Base-by-base conservation (phyloP, 2,113 vertebrate genomes). In the Passer montanus region DNA sequence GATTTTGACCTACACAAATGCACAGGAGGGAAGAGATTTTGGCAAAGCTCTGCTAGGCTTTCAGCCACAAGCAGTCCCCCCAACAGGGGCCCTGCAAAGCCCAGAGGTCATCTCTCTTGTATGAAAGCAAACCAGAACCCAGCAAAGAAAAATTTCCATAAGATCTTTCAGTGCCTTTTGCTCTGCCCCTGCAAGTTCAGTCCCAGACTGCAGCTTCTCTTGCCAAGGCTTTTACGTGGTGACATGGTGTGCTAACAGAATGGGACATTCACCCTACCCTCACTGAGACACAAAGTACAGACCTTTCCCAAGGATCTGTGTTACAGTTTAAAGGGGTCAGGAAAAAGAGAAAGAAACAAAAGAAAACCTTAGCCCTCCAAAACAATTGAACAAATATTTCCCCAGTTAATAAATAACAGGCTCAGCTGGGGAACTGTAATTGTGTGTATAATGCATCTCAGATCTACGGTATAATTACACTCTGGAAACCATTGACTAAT, bases 401-500 rank as follows among this genome's bases (percentile, higher is more conserved):
- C 94, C 79, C 14, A 3, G 95, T 92, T 95, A 97, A 98, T 97
- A 98, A 98, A 97, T 98, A 98, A 97, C 96, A 89, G 96, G 96
- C 96, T 97, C 24, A 6, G 81, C 94, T 94, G 58, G 95, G 94
- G 94, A 96, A 97, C 94, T 97, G 91, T 97, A 98, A 98, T 98
- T 97, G 95, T 97, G 96, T 98, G 74, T 96, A 97, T 97, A 98
- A 97, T 97, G 94, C 93, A 96, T 90, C 97, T 97, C 97, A 98
- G 97, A 97, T 97, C 97, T 97, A 97, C 44, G 7, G 91, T 97
- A 98, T 98, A 98, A 98, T 98, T 98, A 98, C 95, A 97, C 93
- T 97, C 95, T 93, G 96, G 97, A 98, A 98, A 96, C 97, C 96
- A 97, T 76, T 97, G 94, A 97, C 97, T 98, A 97, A 98, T 97